phyloP scores from a whole-genome alignment of 2,888 invertebrate species.

The Physocephala rufipes region DNA sequence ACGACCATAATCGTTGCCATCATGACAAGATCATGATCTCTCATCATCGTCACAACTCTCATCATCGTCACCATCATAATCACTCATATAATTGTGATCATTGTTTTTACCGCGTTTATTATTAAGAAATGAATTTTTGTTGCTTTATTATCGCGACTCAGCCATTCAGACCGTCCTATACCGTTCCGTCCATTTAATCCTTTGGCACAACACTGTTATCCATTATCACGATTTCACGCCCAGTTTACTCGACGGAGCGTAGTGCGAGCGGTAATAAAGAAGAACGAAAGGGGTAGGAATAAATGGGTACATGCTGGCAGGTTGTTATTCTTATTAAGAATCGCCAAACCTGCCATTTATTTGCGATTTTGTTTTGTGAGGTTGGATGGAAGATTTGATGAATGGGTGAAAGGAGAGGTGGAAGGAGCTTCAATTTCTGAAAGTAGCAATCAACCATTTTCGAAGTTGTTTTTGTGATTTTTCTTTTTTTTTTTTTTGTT shows the following conservation, averaged over 20 bases:
- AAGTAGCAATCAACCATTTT: constrained; percentile 19
- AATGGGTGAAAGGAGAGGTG: neutral
- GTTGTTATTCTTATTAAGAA: neutral
- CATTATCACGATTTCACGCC: neutral
- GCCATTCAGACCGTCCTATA: neutral
- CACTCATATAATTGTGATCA: neutral
- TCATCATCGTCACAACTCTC: neutral
- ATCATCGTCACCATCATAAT: too few species aligned
- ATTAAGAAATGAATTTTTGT: constrained; percentile 46
- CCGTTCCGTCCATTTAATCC: neutral
- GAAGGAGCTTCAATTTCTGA: constrained; percentile 1
- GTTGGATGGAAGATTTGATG: neutral
- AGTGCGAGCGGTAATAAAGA: too few species aligned
- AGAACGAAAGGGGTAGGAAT: neutral
- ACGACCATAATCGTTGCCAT: neutral
- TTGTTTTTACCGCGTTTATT: constrained; percentile 28
- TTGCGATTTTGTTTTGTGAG: too few species aligned
- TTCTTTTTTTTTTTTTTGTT: neutral
- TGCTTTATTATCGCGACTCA: constrained; percentile 41
- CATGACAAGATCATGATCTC: neutral
- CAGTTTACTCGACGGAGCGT: too few species aligned
- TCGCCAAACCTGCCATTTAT: neutral
- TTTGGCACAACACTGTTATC: neutral
- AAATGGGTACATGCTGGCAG: neutral
- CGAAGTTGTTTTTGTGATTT: constrained; percentile 28